Evolutionary conservation across 2,888 invertebrate species (phyloP).

Genomic region (Scelioninae gen. 2): DNA sequence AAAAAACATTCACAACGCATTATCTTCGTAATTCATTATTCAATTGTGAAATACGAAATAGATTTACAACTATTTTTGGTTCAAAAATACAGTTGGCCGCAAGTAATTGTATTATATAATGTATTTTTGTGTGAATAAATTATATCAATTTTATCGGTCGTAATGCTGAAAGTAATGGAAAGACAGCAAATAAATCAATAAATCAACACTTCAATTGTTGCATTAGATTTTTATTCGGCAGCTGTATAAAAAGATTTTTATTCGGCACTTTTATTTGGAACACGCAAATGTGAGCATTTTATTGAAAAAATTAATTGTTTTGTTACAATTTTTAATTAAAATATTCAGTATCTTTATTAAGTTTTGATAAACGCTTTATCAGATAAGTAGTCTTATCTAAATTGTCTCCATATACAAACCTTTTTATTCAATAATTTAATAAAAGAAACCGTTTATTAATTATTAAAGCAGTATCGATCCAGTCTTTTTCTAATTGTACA

Average conservation of each 20-base stretch:
- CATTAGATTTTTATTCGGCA: conserved; percentile 3
- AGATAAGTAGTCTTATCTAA: conserved; percentile 20
- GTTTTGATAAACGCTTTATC: conserved; percentile 12
- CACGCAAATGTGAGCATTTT: background rate
- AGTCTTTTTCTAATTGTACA: too few species aligned
- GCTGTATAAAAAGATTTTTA: too few species aligned
- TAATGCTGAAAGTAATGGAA: too few species aligned
- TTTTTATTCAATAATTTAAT: conserved; percentile 4
- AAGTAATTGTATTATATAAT: too few species aligned
- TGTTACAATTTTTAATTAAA: conserved; percentile 10
- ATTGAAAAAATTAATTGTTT: background rate
- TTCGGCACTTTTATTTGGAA: background rate
- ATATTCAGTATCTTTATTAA: conserved; percentile 5
- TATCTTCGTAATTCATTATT: too few species aligned
- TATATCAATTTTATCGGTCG: too few species aligned
- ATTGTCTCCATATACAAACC: conserved; percentile 4
- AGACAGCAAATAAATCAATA: background rate
- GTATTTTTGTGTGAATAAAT: background rate
- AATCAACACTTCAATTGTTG: background rate
- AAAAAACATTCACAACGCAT: too few species aligned
- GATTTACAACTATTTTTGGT: background rate
- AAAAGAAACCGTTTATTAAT: conserved; percentile 20
- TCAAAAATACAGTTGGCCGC: too few species aligned
- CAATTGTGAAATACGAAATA: too few species aligned
- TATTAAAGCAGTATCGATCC: too few species aligned